Evolutionary conservation across 2,113 vertebrate genomes (phyloP).

Genomic region (Burhinus bistriatus): DNA sequence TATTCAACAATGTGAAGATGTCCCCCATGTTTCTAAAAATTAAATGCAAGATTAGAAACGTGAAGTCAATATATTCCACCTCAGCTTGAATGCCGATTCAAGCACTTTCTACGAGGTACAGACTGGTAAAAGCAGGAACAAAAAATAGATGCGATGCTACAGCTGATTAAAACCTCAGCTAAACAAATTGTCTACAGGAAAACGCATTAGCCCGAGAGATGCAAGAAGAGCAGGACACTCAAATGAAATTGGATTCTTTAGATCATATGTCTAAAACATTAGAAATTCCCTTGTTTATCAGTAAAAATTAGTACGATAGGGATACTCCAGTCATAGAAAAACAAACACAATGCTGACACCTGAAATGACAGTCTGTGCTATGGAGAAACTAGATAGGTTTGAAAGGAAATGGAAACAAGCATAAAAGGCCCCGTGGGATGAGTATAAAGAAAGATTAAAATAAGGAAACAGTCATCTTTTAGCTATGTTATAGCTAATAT

Average conservation of each 20-base stretch:
- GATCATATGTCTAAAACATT: not conserved
- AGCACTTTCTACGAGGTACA: not conserved
- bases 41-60: not conserved
- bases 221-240: not conserved
- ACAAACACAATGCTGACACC: not conserved
- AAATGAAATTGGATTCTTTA: not conserved
- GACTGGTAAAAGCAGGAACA: not conserved
- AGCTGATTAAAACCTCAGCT: constrained; percentile 15
- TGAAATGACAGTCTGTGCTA: not conserved
- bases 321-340: not conserved
- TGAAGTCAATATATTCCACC: not conserved
- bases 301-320: not conserved
- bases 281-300: not conserved
- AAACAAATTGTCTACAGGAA: constrained; percentile 1
- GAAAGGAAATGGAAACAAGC: not conserved
- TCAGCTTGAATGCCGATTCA: not conserved
- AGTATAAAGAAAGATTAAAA: not conserved
- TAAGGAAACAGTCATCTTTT: not conserved
- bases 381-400: rapidly evolving
- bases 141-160: constrained; percentile 10
- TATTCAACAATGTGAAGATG: not conserved
- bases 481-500: not conserved
- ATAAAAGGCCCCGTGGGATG: not conserved
- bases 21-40: not conserved
- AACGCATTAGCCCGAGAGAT: not conserved